Evolutionary conservation across 2,888 invertebrate species (phyloP).

Genomic region (Habrosyne pyritoides): DNA sequence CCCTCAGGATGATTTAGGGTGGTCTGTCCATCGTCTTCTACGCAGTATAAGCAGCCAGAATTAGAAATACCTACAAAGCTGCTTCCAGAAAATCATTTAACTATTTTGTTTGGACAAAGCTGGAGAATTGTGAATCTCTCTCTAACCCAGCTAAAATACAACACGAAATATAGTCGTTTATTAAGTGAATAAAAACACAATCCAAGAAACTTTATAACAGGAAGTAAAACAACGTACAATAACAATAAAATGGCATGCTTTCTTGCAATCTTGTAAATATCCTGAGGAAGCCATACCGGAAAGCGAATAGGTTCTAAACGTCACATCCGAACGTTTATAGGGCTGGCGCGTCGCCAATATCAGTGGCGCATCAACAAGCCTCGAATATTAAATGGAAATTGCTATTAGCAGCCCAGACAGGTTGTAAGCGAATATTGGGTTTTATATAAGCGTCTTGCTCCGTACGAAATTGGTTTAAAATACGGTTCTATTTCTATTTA

Average conservation of each 20-base stretch:
- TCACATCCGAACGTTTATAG: neutral
- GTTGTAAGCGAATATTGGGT: slow-evolving; percentile 2
- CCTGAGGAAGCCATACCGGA: neutral
- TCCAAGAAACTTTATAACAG: neutral
- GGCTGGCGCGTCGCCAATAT: neutral
- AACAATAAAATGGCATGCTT: neutral
- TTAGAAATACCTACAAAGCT: too few relatives aligned
- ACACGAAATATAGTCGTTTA: neutral
- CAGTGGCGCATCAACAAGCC: slow-evolving; percentile 1
- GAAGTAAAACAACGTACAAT: neutral
- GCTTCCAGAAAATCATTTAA: too few relatives aligned
- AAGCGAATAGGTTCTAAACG: neutral
- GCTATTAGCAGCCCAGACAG: neutral
- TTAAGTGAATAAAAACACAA: neutral
- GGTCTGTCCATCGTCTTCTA: too few relatives aligned
- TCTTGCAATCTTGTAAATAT: neutral
- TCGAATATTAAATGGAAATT: slow-evolving; percentile 2
- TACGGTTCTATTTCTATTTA: neutral
- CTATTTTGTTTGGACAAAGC: too few relatives aligned
- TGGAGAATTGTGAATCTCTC: too few relatives aligned
- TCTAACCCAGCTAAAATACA: neutral
- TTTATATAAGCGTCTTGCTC: neutral
- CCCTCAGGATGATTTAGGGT: too few relatives aligned
- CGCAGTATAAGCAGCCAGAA: too few relatives aligned
- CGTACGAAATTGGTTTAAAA: neutral